Evolutionary conservation across 2,797 vertebrate genomes (phyloP), one percentile per base, ranked within the genome.

Genomic region (Monodelphis domestica): DNA sequence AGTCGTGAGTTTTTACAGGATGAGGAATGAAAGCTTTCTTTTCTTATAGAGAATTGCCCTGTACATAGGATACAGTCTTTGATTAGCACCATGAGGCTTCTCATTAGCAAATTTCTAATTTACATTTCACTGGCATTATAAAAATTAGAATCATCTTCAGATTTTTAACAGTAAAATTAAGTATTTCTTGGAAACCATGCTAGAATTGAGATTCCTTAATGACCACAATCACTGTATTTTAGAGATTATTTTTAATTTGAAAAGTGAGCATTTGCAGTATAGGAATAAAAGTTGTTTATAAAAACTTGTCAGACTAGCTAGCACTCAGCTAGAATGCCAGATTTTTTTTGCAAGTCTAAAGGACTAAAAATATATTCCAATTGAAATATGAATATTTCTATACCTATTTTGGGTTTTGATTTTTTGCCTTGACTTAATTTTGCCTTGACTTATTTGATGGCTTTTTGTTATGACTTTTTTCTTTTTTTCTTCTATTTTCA

Each of bases 401-500:
- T 91, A 11, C 59, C 6, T 30, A 30, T 94, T 21, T 94, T 54
- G 87, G 6, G 53, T 56, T 90, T 93, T 94, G 89, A 12, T 93
- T 95, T 94, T 51, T 50, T 93, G 91, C 6, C 17, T 29, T 92
- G n/a, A n/a, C n/a, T n/a, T n/a, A n/a, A n/a, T 29, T 24, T 87
- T 87, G 30, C n/a, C 21, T 84, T 55, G 15, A 63, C 78, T 51
- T 28, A 38, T 33, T 29, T 70, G 56, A 63, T 95, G 90, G 29
- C 87, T 55, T 24, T 89, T 96, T 54, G 89, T 94, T 89, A 28
- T 26, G 63, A 50, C 87, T 92, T 28, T 92, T 52, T 89, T n/a
- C n/a, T n/a, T n/a, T n/a, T n/a, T n/a, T n/a, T n/a, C n/a, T 93
- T 94, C 55, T 84, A 38, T 50, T 91, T 94, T 96, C 92, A 78